A percentile compares a stretch with the other conserved stretches of the same genome.
phyloP scores from a whole-genome alignment of 2,797 vertebrate species.

The Phylloscopus collybita region DNA sequence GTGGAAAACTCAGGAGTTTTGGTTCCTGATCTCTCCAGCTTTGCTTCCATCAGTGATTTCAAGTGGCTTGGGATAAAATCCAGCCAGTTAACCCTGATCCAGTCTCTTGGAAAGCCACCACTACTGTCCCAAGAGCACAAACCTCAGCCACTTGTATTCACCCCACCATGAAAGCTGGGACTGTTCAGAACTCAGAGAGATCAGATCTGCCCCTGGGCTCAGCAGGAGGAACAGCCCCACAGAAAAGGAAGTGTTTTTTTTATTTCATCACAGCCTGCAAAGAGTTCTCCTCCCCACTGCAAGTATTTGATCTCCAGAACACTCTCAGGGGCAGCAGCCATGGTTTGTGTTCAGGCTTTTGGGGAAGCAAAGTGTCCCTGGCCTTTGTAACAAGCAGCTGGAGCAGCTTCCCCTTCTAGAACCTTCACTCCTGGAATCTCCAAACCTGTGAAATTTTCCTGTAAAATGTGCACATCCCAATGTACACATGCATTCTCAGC shows the following conservation, averaged over 20 bases:
- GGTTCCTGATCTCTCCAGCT: not conserved
- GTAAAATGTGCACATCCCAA: conserved; percentile 46
- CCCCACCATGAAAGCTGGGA: not conserved
- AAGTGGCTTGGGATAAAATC: not conserved
- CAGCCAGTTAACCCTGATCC: not conserved
- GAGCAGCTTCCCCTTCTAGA: conserved; percentile 34
- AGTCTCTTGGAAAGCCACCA: not conserved
- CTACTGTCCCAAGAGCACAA: not conserved
- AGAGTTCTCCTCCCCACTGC: not conserved
- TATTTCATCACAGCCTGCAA: not conserved
- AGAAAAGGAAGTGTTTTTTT: not conserved
- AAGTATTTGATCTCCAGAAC: not conserved
- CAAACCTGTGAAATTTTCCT: not conserved
- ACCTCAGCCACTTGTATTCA: not conserved
- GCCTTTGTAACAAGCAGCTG: conserved; percentile 7
- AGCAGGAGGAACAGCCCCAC: not conserved
- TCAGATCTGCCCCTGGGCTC: not conserved
- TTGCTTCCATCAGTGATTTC: not conserved
- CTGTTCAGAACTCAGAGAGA: not conserved
- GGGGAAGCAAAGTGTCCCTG: conserved; percentile 6
- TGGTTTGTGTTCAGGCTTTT: not conserved
- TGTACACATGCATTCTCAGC: conserved; percentile 57
- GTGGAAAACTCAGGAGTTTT: not conserved
- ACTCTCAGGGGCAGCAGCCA: not conserved
- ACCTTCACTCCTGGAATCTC: not conserved